Evolutionary conservation across 2,888 invertebrate species (phyloP).

Genomic region (Ptychoptera contaminata): DNA sequence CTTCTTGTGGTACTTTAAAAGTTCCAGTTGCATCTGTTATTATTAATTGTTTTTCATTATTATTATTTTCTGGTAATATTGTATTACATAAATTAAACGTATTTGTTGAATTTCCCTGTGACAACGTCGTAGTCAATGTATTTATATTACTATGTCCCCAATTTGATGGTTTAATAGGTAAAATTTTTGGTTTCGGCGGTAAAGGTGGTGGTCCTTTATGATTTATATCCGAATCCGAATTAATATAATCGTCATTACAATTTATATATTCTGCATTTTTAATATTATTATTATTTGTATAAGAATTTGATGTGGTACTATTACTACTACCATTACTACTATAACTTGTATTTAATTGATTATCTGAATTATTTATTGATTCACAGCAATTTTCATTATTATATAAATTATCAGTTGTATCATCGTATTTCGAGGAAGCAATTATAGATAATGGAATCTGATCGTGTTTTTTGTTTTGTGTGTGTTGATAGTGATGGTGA

Average conservation of each 20-base stretch:
- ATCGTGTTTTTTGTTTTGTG: too few relatives aligned
- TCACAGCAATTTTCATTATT: background rate
- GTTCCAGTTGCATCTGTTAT: conserved; percentile 10
- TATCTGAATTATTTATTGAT: background rate
- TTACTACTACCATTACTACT: conserved; percentile 1
- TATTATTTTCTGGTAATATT: conserved; percentile 1
- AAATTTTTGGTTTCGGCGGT: conserved; percentile 58
- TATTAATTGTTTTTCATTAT: conserved; percentile 3
- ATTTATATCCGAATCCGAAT: conserved; percentile 12
- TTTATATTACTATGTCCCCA: conserved; percentile 28
- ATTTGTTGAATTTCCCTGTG: conserved; percentile 17
- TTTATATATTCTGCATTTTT: background rate
- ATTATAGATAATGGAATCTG: too few relatives aligned
- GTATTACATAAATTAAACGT: conserved; percentile 2
- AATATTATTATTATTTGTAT: background rate
- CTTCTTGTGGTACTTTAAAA: conserved; percentile 17
- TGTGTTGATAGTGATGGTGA: background rate
- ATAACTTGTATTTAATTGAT: conserved; percentile 3
- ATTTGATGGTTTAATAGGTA: conserved; percentile 44
- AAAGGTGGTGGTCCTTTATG: conserved; percentile 45
- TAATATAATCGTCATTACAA: conserved; percentile 10
- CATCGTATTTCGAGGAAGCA: too few relatives aligned
- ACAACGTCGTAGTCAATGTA: conserved; percentile 4
- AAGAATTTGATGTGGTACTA: background rate
- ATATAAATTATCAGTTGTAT: too few relatives aligned